Evolutionary conservation across 2,888 invertebrate genomes (phyloP), one percentile per base, ranked within the genome.

Genomic region (Nycteola revayana): DNA sequence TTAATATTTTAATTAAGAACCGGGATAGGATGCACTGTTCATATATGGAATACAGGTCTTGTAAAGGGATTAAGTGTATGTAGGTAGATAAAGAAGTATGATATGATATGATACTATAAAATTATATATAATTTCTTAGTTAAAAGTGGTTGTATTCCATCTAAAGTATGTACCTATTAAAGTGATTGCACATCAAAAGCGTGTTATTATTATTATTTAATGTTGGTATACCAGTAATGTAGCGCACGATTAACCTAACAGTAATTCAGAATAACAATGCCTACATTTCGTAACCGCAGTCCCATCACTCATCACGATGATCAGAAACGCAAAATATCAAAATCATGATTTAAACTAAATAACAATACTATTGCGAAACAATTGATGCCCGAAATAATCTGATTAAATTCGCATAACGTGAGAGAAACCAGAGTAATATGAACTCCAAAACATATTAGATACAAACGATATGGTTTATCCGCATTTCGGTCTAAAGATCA

Each of bases 261-360:
- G 24, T 33, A 47, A 47, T 36, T 27, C 32, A 24, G 18, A 41
- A 23, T n/a, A 32, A 43, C 50, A 58, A 46, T 38, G 32, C 31
- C 37, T 33, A 36, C 32, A 41, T 56, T 53, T 57, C 38, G 42
- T 49, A 57, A 60, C 31, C 11, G 11, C 6, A 22, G 27, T 10
- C 44, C 42, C 42, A 50, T 49, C 44, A 18, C 44, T 40, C 42
- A 50, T 49, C 44, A 18, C 30, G 48, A 32, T 44, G 33, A 53
- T 29, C 35, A 42, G 29, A 32, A 32, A 44, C 31, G 39, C 36
- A 36, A 55, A 58, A 58, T 61, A 60, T 50, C 46, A 49, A 43
- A 53, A 47, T 47, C 59, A 55, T 50, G 55, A 49, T 58, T 40
- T 53, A 40, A 33, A 46, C 37, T 35, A 38, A 52, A 52, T 42